These are phyloP conservation scores for Myrmecobius fasciatus DNA, from an alignment of 2,113 vertebrate species.

Conservation along the genomic window DNA sequence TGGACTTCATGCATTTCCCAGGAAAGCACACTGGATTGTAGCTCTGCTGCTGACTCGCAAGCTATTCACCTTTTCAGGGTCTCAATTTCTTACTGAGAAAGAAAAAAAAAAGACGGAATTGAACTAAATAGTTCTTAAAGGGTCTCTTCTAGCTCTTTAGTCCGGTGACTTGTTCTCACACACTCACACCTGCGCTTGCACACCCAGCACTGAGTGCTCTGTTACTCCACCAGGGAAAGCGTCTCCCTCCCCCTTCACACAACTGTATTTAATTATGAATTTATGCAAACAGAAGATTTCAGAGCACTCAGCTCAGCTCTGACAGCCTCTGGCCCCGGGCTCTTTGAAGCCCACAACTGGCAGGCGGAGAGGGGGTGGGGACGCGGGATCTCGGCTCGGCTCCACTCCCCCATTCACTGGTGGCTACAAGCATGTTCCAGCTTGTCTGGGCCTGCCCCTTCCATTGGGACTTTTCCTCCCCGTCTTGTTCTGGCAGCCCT, in stretches of 20 bases:
- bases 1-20: background rate
- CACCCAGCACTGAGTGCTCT: background rate
- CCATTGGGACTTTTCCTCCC: background rate
- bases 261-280: conserved; percentile 80
- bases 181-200: background rate
- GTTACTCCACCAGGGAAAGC: conserved; percentile 65
- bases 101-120: background rate
- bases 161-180: background rate
- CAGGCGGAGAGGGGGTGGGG: conserved; percentile 67
- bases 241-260: conserved; percentile 57
- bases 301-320: conserved; percentile 66
- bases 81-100: background rate
- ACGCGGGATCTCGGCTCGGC: background rate
- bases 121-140: background rate
- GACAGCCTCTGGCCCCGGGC: conserved; percentile 73
- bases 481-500: background rate
- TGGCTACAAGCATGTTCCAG: background rate
- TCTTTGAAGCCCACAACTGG: conserved; percentile 68
- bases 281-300: conserved; percentile 80
- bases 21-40: background rate
- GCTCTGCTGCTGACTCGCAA: background rate
- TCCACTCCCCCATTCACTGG: background rate
- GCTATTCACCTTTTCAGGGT: background rate
- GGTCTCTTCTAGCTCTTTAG: background rate
- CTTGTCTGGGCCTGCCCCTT: background rate